Evolutionary conservation across 1,140 invertebrate genomes (phyloP).

Genomic region (Cheumatopsyche charites): DNA sequence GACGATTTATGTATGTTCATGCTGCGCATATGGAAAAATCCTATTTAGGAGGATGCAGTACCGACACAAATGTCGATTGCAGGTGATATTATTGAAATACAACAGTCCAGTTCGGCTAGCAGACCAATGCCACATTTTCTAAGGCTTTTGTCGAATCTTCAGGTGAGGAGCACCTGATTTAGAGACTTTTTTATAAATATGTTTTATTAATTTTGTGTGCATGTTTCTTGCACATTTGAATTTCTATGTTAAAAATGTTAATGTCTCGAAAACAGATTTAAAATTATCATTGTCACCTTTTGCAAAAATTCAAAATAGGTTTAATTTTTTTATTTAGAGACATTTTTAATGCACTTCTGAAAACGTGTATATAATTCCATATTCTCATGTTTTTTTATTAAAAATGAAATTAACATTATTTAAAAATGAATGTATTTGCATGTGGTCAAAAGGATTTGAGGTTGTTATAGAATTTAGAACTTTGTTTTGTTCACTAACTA

Average conservation of each 20-base stretch:
- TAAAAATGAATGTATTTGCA: conserved; percentile 4
- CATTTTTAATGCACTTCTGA: too few relatives aligned
- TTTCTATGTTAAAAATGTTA: too few relatives aligned
- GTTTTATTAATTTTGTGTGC: neutral
- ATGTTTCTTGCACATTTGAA: too few relatives aligned
- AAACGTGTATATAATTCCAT: too few relatives aligned
- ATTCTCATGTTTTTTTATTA: too few relatives aligned
- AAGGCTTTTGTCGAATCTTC: conserved; percentile 44
- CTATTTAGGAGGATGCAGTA: conserved; percentile 42
- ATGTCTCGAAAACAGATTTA: too few relatives aligned
- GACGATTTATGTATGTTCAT: conserved; percentile 6
- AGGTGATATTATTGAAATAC: conserved; percentile 36
- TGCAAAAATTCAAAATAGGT: too few relatives aligned
- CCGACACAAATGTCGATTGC: conserved; percentile 48
- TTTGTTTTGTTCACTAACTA: conserved; percentile 10
- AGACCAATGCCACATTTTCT: conserved; percentile 47
- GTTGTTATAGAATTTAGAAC: neutral
- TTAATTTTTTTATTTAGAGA: too few relatives aligned
- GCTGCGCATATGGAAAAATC: conserved; percentile 38
- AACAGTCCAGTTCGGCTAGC: conserved; percentile 37
- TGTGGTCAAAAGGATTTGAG: neutral
- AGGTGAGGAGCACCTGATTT: conserved; percentile 45
- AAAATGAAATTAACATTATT: neutral
- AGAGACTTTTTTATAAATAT: conserved; percentile 8
- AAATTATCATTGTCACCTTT: too few relatives aligned